These are phyloP conservation scores for Tetragnatha montana DNA, from an alignment of 2,888 invertebrate genomes.

Conservation along the genomic window DNA sequence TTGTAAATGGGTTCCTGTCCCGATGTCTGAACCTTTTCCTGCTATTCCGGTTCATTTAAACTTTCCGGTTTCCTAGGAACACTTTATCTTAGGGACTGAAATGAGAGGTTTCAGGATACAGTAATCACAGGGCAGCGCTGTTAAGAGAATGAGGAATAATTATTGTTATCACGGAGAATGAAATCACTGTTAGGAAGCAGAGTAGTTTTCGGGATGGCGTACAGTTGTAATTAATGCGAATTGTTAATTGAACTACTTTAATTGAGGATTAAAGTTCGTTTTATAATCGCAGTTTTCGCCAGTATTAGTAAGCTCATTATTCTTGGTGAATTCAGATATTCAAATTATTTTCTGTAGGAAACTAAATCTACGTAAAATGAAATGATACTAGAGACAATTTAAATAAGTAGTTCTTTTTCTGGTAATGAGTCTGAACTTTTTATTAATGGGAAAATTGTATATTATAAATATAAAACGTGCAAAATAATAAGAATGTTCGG, in stretches of 20 bases:
- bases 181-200: background rate
- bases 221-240: background rate
- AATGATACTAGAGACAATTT: too few relatives aligned
- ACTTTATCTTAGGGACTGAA: background rate
- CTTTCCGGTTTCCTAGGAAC: background rate
- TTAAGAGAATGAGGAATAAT: background rate
- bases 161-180: background rate
- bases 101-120: background rate
- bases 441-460: too few relatives aligned
- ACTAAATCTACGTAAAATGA: too few relatives aligned
- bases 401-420: too few relatives aligned
- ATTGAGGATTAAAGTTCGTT: too few relatives aligned
- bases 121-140: background rate
- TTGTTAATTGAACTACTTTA: background rate
- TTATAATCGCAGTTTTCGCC: too few relatives aligned
- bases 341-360: too few relatives aligned
- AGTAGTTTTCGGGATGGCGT: background rate
- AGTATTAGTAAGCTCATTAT: too few relatives aligned
- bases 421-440: too few relatives aligned
- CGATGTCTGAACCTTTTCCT: slow-evolving; percentile 3
- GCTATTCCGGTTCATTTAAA: background rate
- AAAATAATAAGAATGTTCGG: too few relatives aligned
- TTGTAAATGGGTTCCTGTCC: background rate
- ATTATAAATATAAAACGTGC: too few relatives aligned
- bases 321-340: too few relatives aligned